Conservation (phyloP, 2,797 vertebrate genomes). For the Lycodopsis pacificus region DNA sequence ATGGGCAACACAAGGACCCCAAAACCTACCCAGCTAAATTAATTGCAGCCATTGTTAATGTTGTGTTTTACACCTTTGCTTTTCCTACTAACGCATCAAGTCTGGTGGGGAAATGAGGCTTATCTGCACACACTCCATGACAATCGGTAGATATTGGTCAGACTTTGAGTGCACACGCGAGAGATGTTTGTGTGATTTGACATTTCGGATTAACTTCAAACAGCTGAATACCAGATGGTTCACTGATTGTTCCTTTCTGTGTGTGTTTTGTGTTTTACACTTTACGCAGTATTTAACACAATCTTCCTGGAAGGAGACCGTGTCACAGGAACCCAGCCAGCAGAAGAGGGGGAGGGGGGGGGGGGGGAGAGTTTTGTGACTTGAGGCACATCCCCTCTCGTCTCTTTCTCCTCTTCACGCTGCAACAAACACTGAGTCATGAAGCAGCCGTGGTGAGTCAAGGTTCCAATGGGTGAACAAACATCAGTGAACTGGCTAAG, state of each 20-base stretch:
- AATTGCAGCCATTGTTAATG: neutral
- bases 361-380: constrained; percentile 23
- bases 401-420: constrained; percentile 10
- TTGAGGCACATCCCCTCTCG: constrained; percentile 21
- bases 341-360: neutral
- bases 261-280: neutral
- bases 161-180: neutral
- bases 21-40: neutral
- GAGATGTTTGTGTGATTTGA: constrained; percentile 7
- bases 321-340: constrained; percentile 41
- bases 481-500: constrained; percentile 62
- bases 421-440: constrained; percentile 35
- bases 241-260: neutral
- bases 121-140: neutral
- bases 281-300: constrained; percentile 46
- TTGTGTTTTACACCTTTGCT: constrained; percentile 1
- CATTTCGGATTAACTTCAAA: constrained; percentile 27
- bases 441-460: constrained; percentile 55
- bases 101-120: neutral
- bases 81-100: neutral
- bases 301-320: constrained; percentile 51
- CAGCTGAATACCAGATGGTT: constrained; percentile 23
- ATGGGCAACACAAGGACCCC: neutral
- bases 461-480: constrained; percentile 77
- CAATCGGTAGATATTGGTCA: neutral